Conservation (phyloP, 1,140 invertebrate genomes). For the Lasioglossum baleicum region DNA sequence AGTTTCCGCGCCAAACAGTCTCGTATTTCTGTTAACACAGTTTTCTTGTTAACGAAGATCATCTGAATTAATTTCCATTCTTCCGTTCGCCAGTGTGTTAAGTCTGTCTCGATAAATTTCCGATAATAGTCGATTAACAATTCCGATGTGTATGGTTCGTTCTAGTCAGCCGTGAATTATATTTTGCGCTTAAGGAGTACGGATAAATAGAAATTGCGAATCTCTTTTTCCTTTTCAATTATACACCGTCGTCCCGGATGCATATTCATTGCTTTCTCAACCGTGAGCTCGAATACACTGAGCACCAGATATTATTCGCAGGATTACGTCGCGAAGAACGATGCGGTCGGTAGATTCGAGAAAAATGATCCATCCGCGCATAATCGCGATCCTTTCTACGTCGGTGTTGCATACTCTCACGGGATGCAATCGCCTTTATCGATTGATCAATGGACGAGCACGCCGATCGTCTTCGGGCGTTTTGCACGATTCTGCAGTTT, state of each 20-base stretch:
- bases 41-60: background rate
- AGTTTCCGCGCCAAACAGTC: no score
- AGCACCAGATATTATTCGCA: background rate
- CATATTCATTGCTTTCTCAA: constrained; percentile 1
- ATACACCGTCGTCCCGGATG: background rate
- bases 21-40: no score
- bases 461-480: no score
- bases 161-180: background rate
- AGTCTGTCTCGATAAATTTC: background rate
- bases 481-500: no score
- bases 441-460: background rate
- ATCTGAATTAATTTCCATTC: background rate
- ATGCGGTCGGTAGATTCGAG: background rate
- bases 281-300: constrained; percentile 3
- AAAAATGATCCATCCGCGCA: background rate
- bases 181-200: background rate
- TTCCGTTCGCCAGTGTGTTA: background rate
- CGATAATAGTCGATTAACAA: constrained; percentile 3
- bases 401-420: background rate
- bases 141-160: no score
- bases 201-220: background rate
- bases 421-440: background rate
- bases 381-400: background rate
- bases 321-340: background rate
- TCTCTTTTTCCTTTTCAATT: background rate